A percentile compares a stretch with the other conserved stretches of the same genome.
Evolutionary conservation across 2,797 vertebrate species (phyloP).

Genomic region (Nannoperca obscura): DNA sequence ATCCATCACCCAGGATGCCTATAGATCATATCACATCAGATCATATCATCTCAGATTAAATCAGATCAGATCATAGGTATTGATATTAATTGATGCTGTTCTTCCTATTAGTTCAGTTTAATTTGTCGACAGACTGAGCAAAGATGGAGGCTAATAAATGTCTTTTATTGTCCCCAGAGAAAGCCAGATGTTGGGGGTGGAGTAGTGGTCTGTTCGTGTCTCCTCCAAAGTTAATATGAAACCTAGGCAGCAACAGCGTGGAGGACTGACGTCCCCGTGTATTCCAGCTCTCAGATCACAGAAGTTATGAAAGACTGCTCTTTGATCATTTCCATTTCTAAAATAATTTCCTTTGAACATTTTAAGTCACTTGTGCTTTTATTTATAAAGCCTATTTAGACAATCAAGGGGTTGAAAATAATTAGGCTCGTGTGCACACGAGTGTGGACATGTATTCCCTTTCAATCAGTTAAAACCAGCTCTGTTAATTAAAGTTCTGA

Average conservation of each 20-base stretch:
- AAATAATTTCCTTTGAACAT: conserved; percentile 83
- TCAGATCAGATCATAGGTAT: conserved; percentile 4
- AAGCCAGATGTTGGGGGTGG: conserved; percentile 62
- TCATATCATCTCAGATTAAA: neutral
- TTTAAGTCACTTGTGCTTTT: conserved; percentile 81
- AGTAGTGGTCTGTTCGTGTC: conserved; percentile 9
- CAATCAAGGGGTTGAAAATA: conserved; percentile 84
- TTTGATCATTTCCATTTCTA: conserved; percentile 81
- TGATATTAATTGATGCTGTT: conserved; percentile 8
- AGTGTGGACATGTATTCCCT: conserved; percentile 80
- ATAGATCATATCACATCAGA: conserved; percentile 2
- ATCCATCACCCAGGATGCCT: conserved; percentile 19
- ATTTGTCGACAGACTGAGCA: conserved; percentile 32
- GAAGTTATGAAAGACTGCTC: conserved; percentile 70
- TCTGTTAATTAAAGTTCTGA: conserved; percentile 87
- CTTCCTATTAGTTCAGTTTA: conserved; percentile 35
- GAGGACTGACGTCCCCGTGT: conserved; percentile 66
- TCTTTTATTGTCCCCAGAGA: conserved; percentile 54
- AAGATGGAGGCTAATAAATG: conserved; percentile 51
- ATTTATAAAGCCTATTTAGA: conserved; percentile 85
- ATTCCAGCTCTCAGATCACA: conserved; percentile 66
- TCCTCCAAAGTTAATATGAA: conserved; percentile 55
- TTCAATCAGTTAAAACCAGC: conserved; percentile 85
- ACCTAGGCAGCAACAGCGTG: conserved; percentile 42
- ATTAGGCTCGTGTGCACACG: conserved; percentile 75